phyloP scores from a whole-genome alignment of 2,797 vertebrate genomes.

The Lithobates pipiens region DNA sequence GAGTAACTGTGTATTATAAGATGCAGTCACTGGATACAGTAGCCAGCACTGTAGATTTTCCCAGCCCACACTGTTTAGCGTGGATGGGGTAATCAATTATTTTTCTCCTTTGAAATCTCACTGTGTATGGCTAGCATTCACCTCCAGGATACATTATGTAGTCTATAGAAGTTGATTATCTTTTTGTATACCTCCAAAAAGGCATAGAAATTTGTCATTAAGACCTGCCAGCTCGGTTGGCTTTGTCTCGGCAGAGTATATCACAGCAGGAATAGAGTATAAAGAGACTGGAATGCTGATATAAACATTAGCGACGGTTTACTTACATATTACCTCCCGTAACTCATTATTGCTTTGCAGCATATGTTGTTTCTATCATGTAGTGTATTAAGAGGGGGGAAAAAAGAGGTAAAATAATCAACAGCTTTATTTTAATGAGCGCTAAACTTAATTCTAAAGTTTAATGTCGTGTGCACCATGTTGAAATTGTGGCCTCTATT shows the following conservation, averaged over 20 bases:
- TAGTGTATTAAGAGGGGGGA: constrained; percentile 19
- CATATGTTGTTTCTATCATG: constrained; percentile 23
- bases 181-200: background rate
- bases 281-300: constrained; percentile 23
- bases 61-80: too few relatives aligned
- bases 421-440: constrained; percentile 5
- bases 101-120: too few relatives aligned
- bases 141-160: too few relatives aligned
- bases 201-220: background rate
- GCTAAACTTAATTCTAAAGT: background rate
- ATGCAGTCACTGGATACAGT: too few relatives aligned
- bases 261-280: constrained; percentile 1
- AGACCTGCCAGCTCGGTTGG: background rate
- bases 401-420: constrained; percentile 9
- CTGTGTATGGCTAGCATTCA: too few relatives aligned
- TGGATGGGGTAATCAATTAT: too few relatives aligned
- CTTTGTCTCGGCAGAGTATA: background rate
- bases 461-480: background rate
- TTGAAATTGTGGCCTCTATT: background rate
- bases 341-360: constrained; percentile 24
- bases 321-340: constrained; percentile 33
- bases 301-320: constrained; percentile 38
- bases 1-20: too few relatives aligned
- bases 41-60: too few relatives aligned
- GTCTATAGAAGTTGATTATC: background rate